Evolutionary conservation across 2,888 invertebrate species (phyloP).

Genomic region (Sminthurides aquaticus): DNA sequence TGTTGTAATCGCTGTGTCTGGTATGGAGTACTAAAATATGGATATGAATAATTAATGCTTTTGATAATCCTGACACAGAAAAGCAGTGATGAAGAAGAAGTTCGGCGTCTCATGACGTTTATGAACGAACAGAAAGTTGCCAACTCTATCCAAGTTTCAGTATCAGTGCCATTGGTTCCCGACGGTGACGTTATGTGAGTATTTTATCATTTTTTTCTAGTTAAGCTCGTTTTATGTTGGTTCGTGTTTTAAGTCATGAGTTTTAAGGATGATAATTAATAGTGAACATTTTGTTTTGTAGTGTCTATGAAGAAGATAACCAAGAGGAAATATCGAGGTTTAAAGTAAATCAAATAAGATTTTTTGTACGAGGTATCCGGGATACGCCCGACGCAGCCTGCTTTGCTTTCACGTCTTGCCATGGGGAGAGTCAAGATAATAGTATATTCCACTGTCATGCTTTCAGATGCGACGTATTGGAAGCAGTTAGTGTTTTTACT

Average conservation of each 20-base stretch:
- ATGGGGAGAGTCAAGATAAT: conserved; percentile 78
- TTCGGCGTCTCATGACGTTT: conserved; percentile 85
- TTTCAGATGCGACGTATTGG: conserved; percentile 88
- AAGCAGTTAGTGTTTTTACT: conserved; percentile 84
- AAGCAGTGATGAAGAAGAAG: conserved; percentile 61
- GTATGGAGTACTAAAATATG: background rate
- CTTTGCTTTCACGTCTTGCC: conserved; percentile 96
- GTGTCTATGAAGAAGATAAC: conserved; percentile 65
- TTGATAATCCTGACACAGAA: background rate
- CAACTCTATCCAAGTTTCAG: conserved; percentile 78
- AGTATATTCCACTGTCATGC: conserved; percentile 95
- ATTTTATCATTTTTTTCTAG: background rate
- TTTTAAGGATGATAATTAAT: background rate
- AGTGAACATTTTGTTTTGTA: conserved; percentile 43
- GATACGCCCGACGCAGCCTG: conserved; percentile 81
- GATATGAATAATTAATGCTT: background rate
- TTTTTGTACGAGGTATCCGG: conserved; percentile 84
- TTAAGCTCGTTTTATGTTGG: conserved; percentile 14
- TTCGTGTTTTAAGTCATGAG: background rate
- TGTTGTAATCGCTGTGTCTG: too few relatives aligned
- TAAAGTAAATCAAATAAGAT: conserved; percentile 83
- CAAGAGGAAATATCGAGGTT: conserved; percentile 79
- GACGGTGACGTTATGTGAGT: conserved; percentile 88
- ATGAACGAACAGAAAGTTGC: conserved; percentile 70
- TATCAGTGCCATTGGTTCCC: conserved; percentile 85